phyloP scores from a whole-genome alignment of 2,797 vertebrate species.

The Poliocrania exsul region DNA sequence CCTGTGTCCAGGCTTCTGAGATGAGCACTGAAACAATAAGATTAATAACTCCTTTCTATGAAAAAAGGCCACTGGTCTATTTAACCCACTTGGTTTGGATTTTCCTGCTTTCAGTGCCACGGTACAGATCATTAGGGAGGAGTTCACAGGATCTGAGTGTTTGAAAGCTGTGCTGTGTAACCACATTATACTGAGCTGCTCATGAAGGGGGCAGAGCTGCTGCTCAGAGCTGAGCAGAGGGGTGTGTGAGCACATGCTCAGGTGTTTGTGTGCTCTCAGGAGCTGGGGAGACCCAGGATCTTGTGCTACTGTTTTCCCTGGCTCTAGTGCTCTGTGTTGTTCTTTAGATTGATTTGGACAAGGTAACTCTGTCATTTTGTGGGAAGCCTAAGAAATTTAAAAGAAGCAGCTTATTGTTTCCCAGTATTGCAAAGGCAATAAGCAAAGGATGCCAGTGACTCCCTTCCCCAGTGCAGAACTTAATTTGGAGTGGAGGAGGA shows the following conservation, averaged over 20 bases:
- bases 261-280: not conserved
- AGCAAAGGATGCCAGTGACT: not conserved
- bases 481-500: not conserved
- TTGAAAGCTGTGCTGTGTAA: rapidly evolving
- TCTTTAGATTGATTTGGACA: not conserved
- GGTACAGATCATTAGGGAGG: not conserved
- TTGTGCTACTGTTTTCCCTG: not conserved
- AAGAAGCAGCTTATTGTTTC: not conserved
- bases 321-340: not conserved
- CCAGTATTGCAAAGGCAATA: not conserved
- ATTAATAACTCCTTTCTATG: not conserved
- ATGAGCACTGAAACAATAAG: not conserved
- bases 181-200: not conserved
- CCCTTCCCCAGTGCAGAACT: not conserved
- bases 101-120: not conserved
- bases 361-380: not conserved
- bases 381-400: not conserved
- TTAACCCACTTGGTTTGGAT: not conserved
- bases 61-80: not conserved
- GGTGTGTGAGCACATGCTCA: rapidly evolving
- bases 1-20: not conserved
- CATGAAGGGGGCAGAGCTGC: not conserved
- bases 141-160: not conserved
- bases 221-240: not conserved
- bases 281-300: too few species aligned